Evolutionary conservation across 2,797 vertebrate species (phyloP).

Genomic region (Galago senegalensis): DNA sequence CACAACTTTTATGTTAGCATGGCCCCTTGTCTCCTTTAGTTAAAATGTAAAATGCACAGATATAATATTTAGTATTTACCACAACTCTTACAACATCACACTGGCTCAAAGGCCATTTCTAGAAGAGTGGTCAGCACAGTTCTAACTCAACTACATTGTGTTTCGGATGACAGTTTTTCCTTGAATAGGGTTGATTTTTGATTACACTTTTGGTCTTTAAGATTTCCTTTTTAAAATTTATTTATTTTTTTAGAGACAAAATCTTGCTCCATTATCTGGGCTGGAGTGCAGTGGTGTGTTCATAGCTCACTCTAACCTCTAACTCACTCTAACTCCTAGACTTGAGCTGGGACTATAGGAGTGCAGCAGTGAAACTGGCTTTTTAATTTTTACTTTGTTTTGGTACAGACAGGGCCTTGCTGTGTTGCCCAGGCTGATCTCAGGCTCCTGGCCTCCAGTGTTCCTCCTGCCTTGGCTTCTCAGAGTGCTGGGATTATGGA

Average conservation of each 20-base stretch:
- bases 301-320: background rate
- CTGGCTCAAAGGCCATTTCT: background rate
- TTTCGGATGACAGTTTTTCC: slow-evolving; percentile 10
- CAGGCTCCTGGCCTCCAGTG: background rate
- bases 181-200: background rate
- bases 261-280: background rate
- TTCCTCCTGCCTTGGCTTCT: background rate
- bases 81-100: background rate
- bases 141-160: background rate
- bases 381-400: background rate
- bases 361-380: background rate
- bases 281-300: background rate
- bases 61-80: background rate
- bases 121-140: background rate
- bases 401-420: background rate
- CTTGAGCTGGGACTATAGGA: background rate
- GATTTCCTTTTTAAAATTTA: background rate
- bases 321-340: background rate
- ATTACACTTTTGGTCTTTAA: background rate
- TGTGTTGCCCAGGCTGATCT: background rate
- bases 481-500: background rate
- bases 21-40: background rate
- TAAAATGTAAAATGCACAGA: background rate
- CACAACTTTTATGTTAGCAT: background rate
- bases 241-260: background rate